phyloP scores from a whole-genome alignment of 2,113 vertebrate genomes.

The Cynopterus brachyotis region DNA sequence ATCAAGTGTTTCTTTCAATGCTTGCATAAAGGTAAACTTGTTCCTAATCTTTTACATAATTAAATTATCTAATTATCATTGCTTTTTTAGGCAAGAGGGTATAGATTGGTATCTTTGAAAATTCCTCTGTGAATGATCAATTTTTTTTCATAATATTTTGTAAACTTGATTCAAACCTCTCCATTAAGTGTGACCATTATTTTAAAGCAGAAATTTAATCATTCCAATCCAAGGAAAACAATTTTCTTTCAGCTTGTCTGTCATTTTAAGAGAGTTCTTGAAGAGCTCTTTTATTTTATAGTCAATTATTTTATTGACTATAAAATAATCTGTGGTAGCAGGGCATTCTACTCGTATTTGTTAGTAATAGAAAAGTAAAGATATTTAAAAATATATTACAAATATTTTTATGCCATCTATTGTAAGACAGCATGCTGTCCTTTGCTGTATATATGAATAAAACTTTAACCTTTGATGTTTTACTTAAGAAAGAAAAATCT shows the following conservation, averaged over 20 bases:
- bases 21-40: conserved; percentile 15
- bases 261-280: conserved; percentile 5
- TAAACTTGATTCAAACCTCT: conserved; percentile 41
- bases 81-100: not conserved
- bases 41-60: conserved; percentile 14
- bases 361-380: not conserved
- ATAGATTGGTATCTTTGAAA: not conserved
- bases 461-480: not conserved
- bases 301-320: not conserved
- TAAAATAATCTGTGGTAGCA: not conserved
- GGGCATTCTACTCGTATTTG: not conserved
- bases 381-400: not conserved
- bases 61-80: conserved; percentile 1
- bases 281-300: not conserved
- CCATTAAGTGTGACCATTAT: conserved; percentile 8
- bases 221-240: conserved; percentile 43
- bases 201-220: conserved; percentile 38
- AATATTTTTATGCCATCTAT: not conserved
- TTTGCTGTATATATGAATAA: not conserved
- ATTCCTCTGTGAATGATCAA: conserved; percentile 13
- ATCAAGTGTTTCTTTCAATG: not conserved
- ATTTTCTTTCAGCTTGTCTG: not conserved
- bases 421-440: not conserved
- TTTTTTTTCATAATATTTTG: conserved; percentile 60
- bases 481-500: not conserved